These are phyloP conservation scores for Rhabdophis nuchalis DNA, from an alignment of 2,797 vertebrate species.

Conservation along the genomic window DNA sequence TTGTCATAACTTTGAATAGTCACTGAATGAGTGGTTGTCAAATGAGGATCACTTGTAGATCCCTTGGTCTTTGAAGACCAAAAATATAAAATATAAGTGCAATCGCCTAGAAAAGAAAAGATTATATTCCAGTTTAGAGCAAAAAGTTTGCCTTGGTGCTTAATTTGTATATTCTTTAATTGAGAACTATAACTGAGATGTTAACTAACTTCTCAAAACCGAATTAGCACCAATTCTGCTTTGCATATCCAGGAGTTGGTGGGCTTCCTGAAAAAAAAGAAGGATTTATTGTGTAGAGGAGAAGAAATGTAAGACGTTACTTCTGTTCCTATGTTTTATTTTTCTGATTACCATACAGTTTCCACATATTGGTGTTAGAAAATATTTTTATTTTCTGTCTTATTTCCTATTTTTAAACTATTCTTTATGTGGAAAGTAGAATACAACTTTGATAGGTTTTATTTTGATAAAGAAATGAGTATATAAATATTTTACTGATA, in stretches of 20 bases:
- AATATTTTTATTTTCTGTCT: background rate
- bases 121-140: background rate
- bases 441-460: slow-evolving; percentile 12
- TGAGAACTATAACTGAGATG: background rate
- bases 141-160: background rate
- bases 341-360: background rate
- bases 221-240: background rate
- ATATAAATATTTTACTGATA: slow-evolving; percentile 25
- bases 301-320: background rate
- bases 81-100: background rate
- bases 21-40: background rate
- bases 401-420: background rate
- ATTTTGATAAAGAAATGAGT: slow-evolving; percentile 32
- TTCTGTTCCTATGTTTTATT: background rate
- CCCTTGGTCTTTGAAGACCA: background rate
- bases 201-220: background rate
- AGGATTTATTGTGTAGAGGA: background rate
- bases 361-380: background rate
- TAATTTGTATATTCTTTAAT: background rate
- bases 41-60: background rate
- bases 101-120: background rate
- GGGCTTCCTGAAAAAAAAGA: background rate
- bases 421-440: slow-evolving; percentile 11
- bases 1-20: background rate
- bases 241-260: background rate